These are phyloP conservation scores for Helicolenus hilgendorfi DNA, from an alignment of 2,797 vertebrate species.

Conservation along the genomic window DNA sequence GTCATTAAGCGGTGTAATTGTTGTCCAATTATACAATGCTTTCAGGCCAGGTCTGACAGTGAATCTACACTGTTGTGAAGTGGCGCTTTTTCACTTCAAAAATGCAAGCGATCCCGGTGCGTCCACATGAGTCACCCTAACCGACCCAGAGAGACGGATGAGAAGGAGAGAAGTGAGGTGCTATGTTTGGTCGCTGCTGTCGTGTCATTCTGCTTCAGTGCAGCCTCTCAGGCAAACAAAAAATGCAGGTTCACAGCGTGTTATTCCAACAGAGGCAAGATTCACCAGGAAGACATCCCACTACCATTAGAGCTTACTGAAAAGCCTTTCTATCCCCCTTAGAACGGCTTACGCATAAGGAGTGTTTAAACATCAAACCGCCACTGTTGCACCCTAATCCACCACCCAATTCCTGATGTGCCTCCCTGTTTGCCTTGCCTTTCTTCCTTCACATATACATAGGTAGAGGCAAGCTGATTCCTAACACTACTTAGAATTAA, in stretches of 20 bases:
- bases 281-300: conserved; percentile 60
- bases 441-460: conserved; percentile 40
- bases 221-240: conserved; percentile 65
- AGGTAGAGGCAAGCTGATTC: conserved; percentile 42
- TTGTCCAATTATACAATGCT: conserved; percentile 38
- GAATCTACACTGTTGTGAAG: conserved; percentile 26
- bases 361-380: conserved; percentile 83
- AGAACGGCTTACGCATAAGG: conserved; percentile 67
- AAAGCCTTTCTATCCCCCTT: conserved; percentile 71
- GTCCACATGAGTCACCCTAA: conserved; percentile 45
- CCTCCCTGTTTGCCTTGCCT: conserved; percentile 44
- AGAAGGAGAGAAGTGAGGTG: conserved; percentile 32
- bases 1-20: conserved; percentile 16
- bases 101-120: conserved; percentile 2
- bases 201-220: conserved; percentile 66
- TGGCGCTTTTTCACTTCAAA: conserved; percentile 34
- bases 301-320: conserved; percentile 73
- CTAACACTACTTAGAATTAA: conserved; percentile 32
- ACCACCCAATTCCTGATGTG: conserved; percentile 57
- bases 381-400: conserved; percentile 70
- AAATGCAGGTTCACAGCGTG: conserved; percentile 65
- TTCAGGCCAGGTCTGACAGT: conserved; percentile 26
- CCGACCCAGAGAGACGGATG: conserved; percentile 19
- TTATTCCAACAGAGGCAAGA: conserved; percentile 67
- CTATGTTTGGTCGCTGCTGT: conserved; percentile 42